Evolutionary conservation across 2,888 invertebrate genomes (phyloP).

Genomic region (Cephus runcator): DNA sequence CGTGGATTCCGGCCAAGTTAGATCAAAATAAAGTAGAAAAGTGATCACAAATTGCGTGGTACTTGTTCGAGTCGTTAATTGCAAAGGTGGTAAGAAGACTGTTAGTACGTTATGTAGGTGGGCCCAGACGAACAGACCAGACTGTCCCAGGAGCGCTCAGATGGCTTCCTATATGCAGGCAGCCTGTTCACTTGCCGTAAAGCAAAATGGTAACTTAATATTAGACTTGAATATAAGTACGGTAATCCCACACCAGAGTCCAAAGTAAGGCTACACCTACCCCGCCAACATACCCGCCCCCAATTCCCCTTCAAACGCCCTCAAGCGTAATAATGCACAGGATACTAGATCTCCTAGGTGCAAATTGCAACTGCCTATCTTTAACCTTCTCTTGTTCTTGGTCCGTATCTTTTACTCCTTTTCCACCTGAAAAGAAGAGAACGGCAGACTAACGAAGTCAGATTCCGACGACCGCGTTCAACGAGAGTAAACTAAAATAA

Average conservation of each 20-base stretch:
- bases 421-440: background rate
- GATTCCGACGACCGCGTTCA: background rate
- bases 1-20: background rate
- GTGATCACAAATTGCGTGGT: background rate
- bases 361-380: conserved; percentile 45
- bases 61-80: background rate
- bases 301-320: conserved; percentile 38
- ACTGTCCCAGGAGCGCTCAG: conserved; percentile 61
- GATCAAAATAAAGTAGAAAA: background rate
- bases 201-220: conserved; percentile 65
- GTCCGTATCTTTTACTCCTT: background rate
- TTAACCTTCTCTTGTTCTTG: conserved; percentile 17
- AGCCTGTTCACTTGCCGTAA: conserved; percentile 65
- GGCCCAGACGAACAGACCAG: conserved; percentile 53
- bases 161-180: conserved; percentile 66
- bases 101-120: conserved; percentile 43
- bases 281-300: conserved; percentile 23
- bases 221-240: conserved; percentile 64
- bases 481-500: background rate
- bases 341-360: conserved; percentile 56
- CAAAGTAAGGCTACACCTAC: conserved; percentile 63
- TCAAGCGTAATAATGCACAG: conserved; percentile 51
- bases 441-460: background rate
- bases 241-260: conserved; percentile 63
- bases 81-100: background rate